phyloP scores from a whole-genome alignment of 2,113 vertebrate species.

The Salvator merianae region DNA sequence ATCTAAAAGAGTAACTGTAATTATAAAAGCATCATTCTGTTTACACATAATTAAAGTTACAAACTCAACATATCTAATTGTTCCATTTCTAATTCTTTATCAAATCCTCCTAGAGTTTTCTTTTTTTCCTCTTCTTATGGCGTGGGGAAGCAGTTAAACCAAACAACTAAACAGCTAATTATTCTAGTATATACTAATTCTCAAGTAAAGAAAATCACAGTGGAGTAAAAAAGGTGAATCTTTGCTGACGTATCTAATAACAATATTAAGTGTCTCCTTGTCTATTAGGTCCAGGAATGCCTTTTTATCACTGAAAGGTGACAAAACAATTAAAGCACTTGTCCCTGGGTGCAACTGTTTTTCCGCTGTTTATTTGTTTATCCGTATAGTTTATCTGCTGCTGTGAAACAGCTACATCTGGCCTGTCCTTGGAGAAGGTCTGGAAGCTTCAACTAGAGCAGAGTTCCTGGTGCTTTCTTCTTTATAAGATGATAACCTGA shows the following conservation, averaged over 20 bases:
- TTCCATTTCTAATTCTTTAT: background rate
- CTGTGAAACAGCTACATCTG: background rate
- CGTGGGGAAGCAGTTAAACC: background rate
- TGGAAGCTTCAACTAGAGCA: background rate
- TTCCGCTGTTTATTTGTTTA: too few species aligned
- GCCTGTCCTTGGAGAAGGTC: background rate
- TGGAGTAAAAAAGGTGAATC: background rate
- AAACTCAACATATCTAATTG: background rate
- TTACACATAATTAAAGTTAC: background rate
- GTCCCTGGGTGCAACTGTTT: too few species aligned
- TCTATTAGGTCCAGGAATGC: background rate
- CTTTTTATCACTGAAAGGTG: background rate
- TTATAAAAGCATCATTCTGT: background rate
- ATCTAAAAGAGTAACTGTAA: background rate
- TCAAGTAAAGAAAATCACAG: background rate
- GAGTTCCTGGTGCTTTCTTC: background rate
- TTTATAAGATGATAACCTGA: background rate
- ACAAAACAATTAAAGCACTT: too few species aligned
- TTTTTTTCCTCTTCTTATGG: too few species aligned
- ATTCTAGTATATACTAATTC: background rate
- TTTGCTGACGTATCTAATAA: too few species aligned
- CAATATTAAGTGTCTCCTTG: too few species aligned
- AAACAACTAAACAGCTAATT: background rate
- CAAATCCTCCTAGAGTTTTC: background rate
- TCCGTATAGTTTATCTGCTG: too few species aligned